Evolutionary conservation across 37 sponge, comb jelly and placozoan species (phyloP), one percentile per base, ranked within the genome.

Genomic region (Oscarella lobularis): DNA sequence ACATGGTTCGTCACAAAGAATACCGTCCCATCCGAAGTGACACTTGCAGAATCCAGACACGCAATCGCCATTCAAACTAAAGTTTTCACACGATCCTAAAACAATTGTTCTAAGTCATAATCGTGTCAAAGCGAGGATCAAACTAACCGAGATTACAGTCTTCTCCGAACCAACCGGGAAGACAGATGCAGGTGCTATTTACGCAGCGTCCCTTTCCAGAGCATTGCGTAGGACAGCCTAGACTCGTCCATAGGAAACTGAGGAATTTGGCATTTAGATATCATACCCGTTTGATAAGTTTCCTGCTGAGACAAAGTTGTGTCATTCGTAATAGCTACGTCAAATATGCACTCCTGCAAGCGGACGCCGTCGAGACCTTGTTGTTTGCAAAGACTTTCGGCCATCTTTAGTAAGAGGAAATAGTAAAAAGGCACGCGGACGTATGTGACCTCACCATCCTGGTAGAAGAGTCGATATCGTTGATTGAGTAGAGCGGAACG

Each of bases 141-240:
- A 27, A 48, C 9, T 20, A 27, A 48, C 60, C 60, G 9, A 20
- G 9, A 48, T 20, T 48, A 48, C 60, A 48, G 60, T 48, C 60
- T 27, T 48, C 60, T 48, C 60, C 60, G 20, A 48, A 48, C 60
- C 60, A 48, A 27, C 60, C 60, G 60, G 60, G 14, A 9, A 48
- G 60, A 48, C 60, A 48, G 14, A 48, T 20, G 20, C 60, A 48
- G 20, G 60, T 27, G 20, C 20, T 20, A 48, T 48, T 48, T 9
- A 48, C 60, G 20, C 60, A 48, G 60, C 60, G 60, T 27, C 60
- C 60, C 60, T 48, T 48, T 9, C 60, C 60, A 48, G 60, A 48
- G 20, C 60, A 48, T 48, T 48, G 60, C 9, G 60, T 48, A 27
- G 60, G 60, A 48, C 60, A 48, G 14, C 60, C 60, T n/a, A n/a